Percentiles rank a stretch among this genome's conserved stretches.
phyloP scores from a whole-genome alignment of 1,140 invertebrate genomes.

The Trichogramma pretiosum region DNA sequence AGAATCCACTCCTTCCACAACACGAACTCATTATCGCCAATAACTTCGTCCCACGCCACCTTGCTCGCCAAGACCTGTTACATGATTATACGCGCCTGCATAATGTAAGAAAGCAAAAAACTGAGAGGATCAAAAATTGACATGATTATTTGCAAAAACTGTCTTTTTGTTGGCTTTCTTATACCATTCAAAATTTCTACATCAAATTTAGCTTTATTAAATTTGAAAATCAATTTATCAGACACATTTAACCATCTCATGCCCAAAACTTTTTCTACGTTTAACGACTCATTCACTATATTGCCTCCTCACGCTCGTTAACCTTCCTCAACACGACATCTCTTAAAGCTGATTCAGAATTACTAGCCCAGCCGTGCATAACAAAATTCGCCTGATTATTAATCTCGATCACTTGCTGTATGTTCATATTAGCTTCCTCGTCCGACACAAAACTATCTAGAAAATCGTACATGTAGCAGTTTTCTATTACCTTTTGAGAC shows the following conservation, averaged over 20 bases:
- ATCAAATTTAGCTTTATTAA: not conserved
- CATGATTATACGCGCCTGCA: not conserved
- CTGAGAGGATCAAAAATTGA: conserved; percentile 1
- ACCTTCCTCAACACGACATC: not conserved
- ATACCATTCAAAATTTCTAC: not conserved
- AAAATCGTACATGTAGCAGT: not conserved
- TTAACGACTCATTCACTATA: too few species aligned
- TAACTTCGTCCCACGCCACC: not conserved
- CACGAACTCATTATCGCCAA: not conserved
- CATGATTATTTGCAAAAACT: not conserved
- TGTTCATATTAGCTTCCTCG: not conserved
- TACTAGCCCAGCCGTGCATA: not conserved
- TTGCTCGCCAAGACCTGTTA: not conserved
- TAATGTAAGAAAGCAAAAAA: not conserved
- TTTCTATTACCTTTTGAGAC: not conserved
- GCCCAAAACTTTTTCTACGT: not conserved
- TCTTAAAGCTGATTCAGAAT: not conserved
- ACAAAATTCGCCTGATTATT: not conserved
- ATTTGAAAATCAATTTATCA: not conserved
- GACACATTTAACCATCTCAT: not conserved
- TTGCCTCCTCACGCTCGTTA: not conserved
- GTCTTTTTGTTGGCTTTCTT: not conserved
- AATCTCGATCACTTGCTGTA: not conserved
- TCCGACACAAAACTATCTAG: not conserved
- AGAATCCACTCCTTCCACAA: not conserved